phyloP scores from a whole-genome alignment of 35 echinoderm and acorn worm genomes.

The Apostichopus japonicus region DNA sequence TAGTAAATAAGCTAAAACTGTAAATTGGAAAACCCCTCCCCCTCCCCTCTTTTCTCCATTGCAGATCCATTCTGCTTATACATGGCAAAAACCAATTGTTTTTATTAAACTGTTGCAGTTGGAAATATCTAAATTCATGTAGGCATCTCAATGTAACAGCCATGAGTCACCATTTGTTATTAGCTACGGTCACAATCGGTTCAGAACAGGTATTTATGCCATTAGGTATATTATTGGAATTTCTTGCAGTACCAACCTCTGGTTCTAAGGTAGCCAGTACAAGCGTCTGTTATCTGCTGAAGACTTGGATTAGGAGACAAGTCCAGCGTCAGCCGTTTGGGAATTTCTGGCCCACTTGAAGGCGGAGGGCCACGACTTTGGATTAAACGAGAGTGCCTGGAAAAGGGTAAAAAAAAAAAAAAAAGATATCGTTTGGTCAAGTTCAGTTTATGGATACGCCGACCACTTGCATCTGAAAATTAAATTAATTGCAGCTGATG shows the following conservation, averaged over 20 bases:
- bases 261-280: constrained; percentile 57
- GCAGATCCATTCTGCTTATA: no score
- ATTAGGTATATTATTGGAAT: not conserved
- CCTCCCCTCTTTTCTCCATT: no score
- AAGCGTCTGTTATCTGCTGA: constrained; percentile 60
- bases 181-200: not conserved
- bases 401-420: not conserved
- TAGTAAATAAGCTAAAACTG: no score
- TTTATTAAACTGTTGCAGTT: not conserved
- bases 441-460: no score
- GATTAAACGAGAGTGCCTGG: not conserved
- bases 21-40: no score
- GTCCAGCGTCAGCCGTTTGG: constrained; percentile 7
- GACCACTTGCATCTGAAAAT: no score
- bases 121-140: no score
- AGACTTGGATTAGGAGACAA: constrained; percentile 59
- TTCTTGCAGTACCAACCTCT: not conserved
- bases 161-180: no score
- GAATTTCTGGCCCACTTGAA: not conserved
- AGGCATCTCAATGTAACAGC: no score
- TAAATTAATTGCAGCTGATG: no score
- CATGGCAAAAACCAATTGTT: not conserved
- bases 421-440: not conserved
- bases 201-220: not conserved
- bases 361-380: not conserved